Base-by-base conservation (phyloP, 2,888 invertebrate genomes). In the Tromatobia lineatoria region DNA sequence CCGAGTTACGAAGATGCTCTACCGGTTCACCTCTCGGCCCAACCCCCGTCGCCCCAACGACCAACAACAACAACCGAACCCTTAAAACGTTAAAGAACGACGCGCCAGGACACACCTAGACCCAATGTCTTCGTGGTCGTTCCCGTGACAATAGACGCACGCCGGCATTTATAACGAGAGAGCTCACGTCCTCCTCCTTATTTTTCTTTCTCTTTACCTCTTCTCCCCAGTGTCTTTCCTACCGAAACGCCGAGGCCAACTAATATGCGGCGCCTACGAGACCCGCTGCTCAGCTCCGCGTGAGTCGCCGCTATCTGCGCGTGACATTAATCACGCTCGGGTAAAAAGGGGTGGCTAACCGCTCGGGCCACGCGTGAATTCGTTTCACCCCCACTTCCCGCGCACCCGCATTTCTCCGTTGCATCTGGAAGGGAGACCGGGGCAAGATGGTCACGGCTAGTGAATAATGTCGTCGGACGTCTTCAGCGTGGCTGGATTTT, bases 111-210 rank as follows among this genome's bases (percentile, higher is more conserved):
- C 90, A 89, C 89, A 88, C 89, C 91, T 87, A 89, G 88, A 47
- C 66, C 69, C 69, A 52, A 66, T 59, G 57, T 73, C 71, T 70
- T 79, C 81, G 20, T 59, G 13, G 59, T 75, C 81, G 52, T 47
- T 50, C 15, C 67, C 82, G 64, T 80, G 86, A 90, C 90, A 90
- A 91, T 91, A 86, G 89, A 88, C 83, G 83, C 85, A 82, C 88
- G 83, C 87, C 79, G 88, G 88, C 89, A 91, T 90, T 90, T 90
- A 91, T 91, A 91, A 91, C 85, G 89, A 88, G 76, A 52, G 74
- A 11, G 18, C 83, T 79, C 80, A 85, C 82, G 61, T 54, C 64
- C 47, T 42, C 29, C 82, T 86, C 78, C 86, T 87, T 83, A 80
- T 80, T 82, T 57, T 66, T 52, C 34, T 67, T 45, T 73, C 61